Base-by-base conservation (phyloP, 2,888 invertebrate genomes). In the Catonia carolina region DNA sequence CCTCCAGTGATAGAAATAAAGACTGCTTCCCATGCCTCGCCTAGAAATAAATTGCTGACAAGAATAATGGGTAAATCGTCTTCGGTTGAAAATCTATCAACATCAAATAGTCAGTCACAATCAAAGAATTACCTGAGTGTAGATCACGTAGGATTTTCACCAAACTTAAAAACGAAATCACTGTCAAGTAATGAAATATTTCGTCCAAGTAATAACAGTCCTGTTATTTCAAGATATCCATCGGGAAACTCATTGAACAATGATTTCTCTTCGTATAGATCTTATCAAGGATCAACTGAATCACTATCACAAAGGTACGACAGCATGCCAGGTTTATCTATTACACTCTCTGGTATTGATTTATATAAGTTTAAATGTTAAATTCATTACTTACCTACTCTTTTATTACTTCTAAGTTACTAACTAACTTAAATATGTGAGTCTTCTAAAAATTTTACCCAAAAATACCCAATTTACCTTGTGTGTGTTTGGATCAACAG, bases 51-150 rank as follows among this genome's bases (percentile, higher is more conserved):
- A 55, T 57, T 63, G 22, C 49, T 63, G 7, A 57, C 63, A 8
- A 47, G 61, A 14, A 54, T 63, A 2, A 56, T 63, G 55, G 62
- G 63, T 12, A 63, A 63, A 55, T 59, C 63, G 2, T 60, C 63
- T 1, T 63, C 63, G 1, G 62, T 62, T 3, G 61, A 62, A 35
- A 63, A 63, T 49, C 41, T 63, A 22, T 33, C 49, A 2, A 23
- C 42, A 23, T 20, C 48, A n/a, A 52, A 42, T 5, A 27, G 8
- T 27, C 27, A 27, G 8, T 27, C 37, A 1, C 22, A 37, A n/a
- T 31, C 41, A 22, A 23, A 51, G 17, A 57, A 56, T 36, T 37
- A 39, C 10, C 33, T 55, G 10, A 33, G 48, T 18, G 52, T 48
- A 6, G 53, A 55, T 5, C 27, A 23, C 7, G 37, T 10, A 8